Percentiles rank a stretch among this genome's conserved stretches.
Evolutionary conservation across 2,888 invertebrate genomes (phyloP).

Genomic region (Lottia scabra): DNA sequence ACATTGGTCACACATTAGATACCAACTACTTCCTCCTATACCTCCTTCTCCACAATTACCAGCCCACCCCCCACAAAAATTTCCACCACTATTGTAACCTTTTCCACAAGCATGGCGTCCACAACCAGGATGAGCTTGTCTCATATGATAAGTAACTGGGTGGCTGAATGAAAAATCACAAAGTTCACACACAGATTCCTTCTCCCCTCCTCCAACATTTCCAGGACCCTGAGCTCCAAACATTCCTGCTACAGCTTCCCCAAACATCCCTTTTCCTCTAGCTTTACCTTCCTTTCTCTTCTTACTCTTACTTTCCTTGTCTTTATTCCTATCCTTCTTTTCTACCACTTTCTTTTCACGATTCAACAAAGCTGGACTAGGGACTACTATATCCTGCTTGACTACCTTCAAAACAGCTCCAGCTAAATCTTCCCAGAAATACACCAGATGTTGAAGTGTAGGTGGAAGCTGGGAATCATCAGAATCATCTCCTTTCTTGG

Average conservation of each 20-base stretch:
- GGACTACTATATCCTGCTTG: constrained; percentile 75
- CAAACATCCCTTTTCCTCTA: constrained; percentile 52
- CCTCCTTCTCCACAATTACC: constrained; percentile 91
- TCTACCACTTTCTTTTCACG: constrained; percentile 53
- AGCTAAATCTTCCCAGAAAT: constrained; percentile 87
- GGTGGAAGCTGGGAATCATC: constrained; percentile 77
- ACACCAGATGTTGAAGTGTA: constrained; percentile 87
- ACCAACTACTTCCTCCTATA: constrained; percentile 83
- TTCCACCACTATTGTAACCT: constrained; percentile 92
- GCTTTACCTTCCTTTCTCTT: constrained; percentile 75
- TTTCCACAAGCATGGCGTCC: constrained; percentile 86
- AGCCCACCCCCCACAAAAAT: constrained; percentile 88
- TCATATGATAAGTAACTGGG: constrained; percentile 93
- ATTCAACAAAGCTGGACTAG: constrained; percentile 72
- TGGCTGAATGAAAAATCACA: constrained; percentile 78
- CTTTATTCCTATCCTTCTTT: constrained; percentile 61
- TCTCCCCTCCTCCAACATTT: constrained; percentile 48
- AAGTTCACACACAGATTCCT: constrained; percentile 81
- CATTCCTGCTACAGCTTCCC: constrained; percentile 51
- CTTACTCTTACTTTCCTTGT: constrained; percentile 60
- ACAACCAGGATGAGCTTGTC: constrained; percentile 90
- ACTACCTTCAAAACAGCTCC: constrained; percentile 74
- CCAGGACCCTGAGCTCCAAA: constrained; percentile 33
- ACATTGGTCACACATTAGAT: constrained; percentile 91
- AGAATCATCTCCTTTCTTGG: constrained; percentile 21